Evolutionary conservation across 2,888 invertebrate genomes (phyloP), one percentile per base, ranked within the genome.

Genomic region (Actias luna): DNA sequence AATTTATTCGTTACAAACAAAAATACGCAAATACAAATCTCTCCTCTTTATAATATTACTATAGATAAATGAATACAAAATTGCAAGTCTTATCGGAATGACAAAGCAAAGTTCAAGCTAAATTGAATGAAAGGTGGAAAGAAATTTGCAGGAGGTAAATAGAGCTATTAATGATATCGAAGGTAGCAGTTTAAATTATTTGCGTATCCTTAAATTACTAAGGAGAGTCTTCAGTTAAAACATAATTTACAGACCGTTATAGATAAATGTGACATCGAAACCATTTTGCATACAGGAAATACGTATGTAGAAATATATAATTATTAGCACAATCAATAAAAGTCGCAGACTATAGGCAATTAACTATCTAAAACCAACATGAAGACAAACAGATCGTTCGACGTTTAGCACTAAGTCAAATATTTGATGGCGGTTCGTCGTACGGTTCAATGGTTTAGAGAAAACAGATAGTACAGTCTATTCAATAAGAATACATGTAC

Each of bases 381-480:
- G 29, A 55, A 29, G 55, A 42, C 61, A 62, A 62, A 62, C 42
- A 62, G 57, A 62, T 58, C 57, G 42, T 62, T 25, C 31, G 29
- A 42, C 42, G 57, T 62, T 58, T 62, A 58, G 61, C 58, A 62
- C 61, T 25, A 58, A 59, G 14, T 39, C 55, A 59, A 63, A 63
- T 63, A 39, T 63, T 63, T 59, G 63, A 55, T 8, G 55, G 60
- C 59, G 36, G 59, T 55, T 39, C 59, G 29, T 55, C 7, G 29
- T n/a, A 55, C 29, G 25, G 22, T 18, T n/a, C 55, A 27, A 29
- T n/a, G 18, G n/a, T 16, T 27, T 29, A 55, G 29, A n/a, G 27
- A 29, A 55, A 5, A 5, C 55, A 55, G 29, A 55, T 29, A 7
- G 55, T 29, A n/a, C 29, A 55, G 4, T 55, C 16, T 27, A 14